phyloP scores from a whole-genome alignment of 2,888 invertebrate species.

The Branchipolynoe longqiensis region DNA sequence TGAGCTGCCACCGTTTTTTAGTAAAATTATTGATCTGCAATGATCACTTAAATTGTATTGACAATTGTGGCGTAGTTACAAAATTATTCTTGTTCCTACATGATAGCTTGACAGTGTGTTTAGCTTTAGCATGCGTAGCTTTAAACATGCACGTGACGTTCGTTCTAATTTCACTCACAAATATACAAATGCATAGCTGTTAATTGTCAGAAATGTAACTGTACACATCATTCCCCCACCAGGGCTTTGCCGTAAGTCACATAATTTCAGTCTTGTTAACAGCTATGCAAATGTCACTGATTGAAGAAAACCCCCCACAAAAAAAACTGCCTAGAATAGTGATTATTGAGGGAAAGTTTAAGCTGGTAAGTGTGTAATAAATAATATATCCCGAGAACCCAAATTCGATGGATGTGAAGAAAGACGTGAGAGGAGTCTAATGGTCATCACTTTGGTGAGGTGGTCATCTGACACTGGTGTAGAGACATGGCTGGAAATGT shows the following conservation, averaged over 20 bases:
- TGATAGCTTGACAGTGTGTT: not conserved
- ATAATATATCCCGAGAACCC: constrained; percentile 14
- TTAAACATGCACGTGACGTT: not conserved
- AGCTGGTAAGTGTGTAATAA: not conserved
- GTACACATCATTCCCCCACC: no score
- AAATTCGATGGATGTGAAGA: not conserved
- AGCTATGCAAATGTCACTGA: no score
- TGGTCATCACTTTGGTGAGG: not conserved
- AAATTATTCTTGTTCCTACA: not conserved
- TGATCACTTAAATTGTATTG: not conserved
- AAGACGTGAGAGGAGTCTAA: not conserved
- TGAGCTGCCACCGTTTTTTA: not conserved
- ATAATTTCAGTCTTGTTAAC: no score
- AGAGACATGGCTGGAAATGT: constrained; percentile 17
- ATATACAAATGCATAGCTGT: no score
- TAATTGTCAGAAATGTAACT: no score
- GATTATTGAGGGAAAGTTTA: not conserved
- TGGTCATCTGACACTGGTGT: no score
- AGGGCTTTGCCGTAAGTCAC: no score
- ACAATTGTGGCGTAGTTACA: not conserved
- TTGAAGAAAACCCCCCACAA: no score
- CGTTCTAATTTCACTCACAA: no score
- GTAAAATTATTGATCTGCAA: not conserved
- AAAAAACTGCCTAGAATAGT: no score
- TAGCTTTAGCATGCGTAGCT: not conserved